These are phyloP conservation scores for Drosophila sucinea DNA, from an alignment of 1,140 invertebrate species.

Conservation along the genomic window DNA sequence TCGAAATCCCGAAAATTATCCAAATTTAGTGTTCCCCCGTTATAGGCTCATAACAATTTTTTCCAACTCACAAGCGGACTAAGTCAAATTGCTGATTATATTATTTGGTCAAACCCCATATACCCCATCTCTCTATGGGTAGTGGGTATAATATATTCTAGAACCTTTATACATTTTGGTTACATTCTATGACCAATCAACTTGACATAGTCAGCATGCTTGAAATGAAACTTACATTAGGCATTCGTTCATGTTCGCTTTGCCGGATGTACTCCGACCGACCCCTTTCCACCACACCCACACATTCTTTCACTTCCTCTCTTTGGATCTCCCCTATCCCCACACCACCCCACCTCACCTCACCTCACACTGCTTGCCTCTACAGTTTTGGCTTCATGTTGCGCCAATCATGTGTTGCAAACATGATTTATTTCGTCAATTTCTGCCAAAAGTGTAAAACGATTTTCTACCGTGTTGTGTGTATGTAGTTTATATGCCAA, in stretches of 20 bases:
- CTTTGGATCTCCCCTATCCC: background rate
- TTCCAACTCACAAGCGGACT: too few relatives aligned
- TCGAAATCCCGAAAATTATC: too few relatives aligned
- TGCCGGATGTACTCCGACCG: slow-evolving; percentile 22
- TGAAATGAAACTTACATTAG: slow-evolving; percentile 21
- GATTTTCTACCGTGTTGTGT: slow-evolving; percentile 54
- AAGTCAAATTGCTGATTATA: background rate
- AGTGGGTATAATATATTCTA: background rate
- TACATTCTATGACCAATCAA: background rate
- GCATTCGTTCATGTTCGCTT: slow-evolving; percentile 29
- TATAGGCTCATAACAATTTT: too few relatives aligned
- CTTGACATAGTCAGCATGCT: background rate
- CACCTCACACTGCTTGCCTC: too few relatives aligned
- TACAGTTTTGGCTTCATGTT: slow-evolving; percentile 22
- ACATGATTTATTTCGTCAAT: slow-evolving; percentile 81
- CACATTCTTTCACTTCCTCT: background rate
- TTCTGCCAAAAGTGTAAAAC: slow-evolving; percentile 68
- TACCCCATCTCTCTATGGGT: background rate
- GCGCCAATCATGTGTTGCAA: slow-evolving; percentile 64
- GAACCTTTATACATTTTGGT: background rate
- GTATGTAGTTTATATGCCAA: slow-evolving; percentile 35
- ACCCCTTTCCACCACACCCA: background rate
- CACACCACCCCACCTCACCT: background rate
- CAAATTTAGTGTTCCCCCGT: too few relatives aligned
- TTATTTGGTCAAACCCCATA: background rate